phyloP scores from a whole-genome alignment of 2,888 invertebrate genomes.

The Calephelis perditalis region DNA sequence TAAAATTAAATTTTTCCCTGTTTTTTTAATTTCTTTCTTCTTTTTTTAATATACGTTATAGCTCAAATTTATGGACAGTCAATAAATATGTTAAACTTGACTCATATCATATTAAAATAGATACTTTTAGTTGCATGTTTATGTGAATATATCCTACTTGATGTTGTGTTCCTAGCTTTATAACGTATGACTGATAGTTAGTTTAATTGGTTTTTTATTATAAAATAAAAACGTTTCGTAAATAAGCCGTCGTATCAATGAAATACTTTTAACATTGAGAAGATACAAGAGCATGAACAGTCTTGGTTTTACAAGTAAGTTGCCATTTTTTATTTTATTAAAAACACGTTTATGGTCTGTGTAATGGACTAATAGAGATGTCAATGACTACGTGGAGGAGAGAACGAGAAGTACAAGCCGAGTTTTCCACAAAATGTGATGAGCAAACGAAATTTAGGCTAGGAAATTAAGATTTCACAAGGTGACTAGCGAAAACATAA shows the following conservation, averaged over 20 bases:
- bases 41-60: no score
- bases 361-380: neutral
- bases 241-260: conserved; percentile 12
- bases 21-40: no score
- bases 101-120: neutral
- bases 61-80: no score
- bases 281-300: neutral
- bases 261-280: neutral
- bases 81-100: neutral
- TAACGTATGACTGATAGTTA: conserved; percentile 67
- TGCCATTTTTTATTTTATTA: conserved; percentile 33
- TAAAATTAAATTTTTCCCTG: no score
- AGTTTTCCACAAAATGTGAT: no score
- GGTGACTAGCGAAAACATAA: no score
- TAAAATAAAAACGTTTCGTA: conserved; percentile 45
- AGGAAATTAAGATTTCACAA: no score
- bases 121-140: conserved; percentile 18
- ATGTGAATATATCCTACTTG: conserved; percentile 31
- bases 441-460: no score
- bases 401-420: no score
- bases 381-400: no score
- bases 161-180: conserved; percentile 38
- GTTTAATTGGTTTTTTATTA: conserved; percentile 45
- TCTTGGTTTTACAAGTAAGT: conserved; percentile 39
- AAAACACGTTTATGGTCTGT: conserved; percentile 1